Percentiles rank a stretch among this genome's conserved stretches.
Evolutionary conservation across 2,113 vertebrate genomes (phyloP).

Genomic region (Eidolon helvum): DNA sequence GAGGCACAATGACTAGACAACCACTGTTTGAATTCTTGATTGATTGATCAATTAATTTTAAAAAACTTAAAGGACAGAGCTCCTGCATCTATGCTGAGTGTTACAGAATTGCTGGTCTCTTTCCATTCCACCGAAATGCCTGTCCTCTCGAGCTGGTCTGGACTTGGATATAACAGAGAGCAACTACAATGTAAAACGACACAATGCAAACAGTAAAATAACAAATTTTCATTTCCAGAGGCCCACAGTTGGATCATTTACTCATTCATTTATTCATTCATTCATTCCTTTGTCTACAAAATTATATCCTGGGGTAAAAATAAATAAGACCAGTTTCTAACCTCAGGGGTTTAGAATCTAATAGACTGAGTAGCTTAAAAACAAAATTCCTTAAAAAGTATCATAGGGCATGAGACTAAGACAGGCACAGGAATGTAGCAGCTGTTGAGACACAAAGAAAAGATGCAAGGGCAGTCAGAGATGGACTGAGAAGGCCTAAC

Average conservation of each 20-base stretch:
- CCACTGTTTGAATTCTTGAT: not conserved
- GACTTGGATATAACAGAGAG: not conserved
- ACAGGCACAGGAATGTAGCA: not conserved
- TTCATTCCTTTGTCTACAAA: not conserved
- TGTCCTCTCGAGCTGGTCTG: not conserved
- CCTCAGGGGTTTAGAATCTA: not conserved
- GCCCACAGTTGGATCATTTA: not conserved
- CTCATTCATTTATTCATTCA: not conserved
- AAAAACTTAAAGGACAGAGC: not conserved
- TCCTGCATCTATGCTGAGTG: not conserved
- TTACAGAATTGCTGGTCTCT: not conserved
- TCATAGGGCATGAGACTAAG: not conserved
- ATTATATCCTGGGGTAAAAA: not conserved
- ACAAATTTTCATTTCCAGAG: not conserved
- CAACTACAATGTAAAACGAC: not conserved
- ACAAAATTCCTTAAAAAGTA: not conserved
- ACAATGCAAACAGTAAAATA: not conserved
- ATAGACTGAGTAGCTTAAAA: not conserved
- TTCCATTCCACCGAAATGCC: not conserved
- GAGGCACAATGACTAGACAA: not conserved
- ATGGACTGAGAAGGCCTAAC: not conserved
- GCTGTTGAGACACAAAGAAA: not conserved
- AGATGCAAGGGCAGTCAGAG: not conserved
- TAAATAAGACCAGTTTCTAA: not conserved
- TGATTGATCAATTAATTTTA: not conserved